Evolutionary conservation across 2,113 vertebrate genomes (phyloP).

Genomic region (Brevimyrus niger): DNA sequence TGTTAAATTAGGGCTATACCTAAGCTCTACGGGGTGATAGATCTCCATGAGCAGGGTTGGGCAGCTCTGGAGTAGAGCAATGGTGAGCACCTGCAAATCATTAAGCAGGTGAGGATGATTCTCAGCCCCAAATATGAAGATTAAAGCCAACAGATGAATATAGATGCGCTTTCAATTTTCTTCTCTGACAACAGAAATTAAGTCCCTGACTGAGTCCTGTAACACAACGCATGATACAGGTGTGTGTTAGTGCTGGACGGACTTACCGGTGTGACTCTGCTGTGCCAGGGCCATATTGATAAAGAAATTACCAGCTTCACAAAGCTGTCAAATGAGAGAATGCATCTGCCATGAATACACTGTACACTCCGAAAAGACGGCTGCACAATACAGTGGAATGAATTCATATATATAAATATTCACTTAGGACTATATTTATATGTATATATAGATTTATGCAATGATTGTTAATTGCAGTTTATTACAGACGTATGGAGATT

Average conservation of each 20-base stretch:
- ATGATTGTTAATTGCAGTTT: background rate
- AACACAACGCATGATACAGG: background rate
- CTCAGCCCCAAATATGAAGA: background rate
- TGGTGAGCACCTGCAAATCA: background rate
- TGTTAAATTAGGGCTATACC: too few species aligned
- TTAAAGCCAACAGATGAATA: background rate
- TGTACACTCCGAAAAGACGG: background rate
- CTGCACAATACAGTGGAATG: background rate
- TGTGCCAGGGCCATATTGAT: slow-evolving; percentile 63
- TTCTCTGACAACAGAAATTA: background rate
- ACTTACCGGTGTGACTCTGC: slow-evolving; percentile 60
- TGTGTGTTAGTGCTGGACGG: background rate
- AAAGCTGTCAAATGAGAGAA: slow-evolving; percentile 56
- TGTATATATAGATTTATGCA: background rate
- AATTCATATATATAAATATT: background rate
- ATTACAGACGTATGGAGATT: background rate
- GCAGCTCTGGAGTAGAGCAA: too few species aligned
- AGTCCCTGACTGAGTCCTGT: background rate
- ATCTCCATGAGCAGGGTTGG: too few species aligned
- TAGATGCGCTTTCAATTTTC: background rate
- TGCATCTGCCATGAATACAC: background rate
- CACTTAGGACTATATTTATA: background rate
- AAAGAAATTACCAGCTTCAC: slow-evolving; percentile 72
- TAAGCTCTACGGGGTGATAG: too few species aligned
- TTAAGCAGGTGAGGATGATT: background rate